Base-by-base conservation (phyloP, 1,140 invertebrate species). In the Drosophila pallidifrons region DNA sequence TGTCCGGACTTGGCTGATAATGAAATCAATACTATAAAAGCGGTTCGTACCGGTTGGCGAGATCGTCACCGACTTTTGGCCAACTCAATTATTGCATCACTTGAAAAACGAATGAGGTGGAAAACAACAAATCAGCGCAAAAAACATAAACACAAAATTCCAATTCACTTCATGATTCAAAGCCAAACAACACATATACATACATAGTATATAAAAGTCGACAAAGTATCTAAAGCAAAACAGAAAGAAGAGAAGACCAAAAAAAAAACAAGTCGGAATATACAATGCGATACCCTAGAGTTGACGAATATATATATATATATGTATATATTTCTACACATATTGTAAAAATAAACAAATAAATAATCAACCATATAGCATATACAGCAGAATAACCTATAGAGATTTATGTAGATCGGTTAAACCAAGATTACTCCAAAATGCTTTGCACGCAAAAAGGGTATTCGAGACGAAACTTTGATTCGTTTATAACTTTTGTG, bases 121-220 rank as follows among this genome's bases (percentile, higher is more conserved):
- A 30, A 54, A 63, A 51, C 35, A 70, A 58, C 60, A 60, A 65
- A 65, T 35, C 8, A 65, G 54, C 16, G 20, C 45, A 58, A 20
- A 64, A 52, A 68, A 71, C 45, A 75, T 61, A 71, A 58, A 46
- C 67, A 75, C 51, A 38, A 16, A 68, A 55, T 68, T 38, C 46
- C 20, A 38, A 66, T 66, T 72, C 45, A 25, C n/a, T 30, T 35
- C 16, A 43, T 49, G 38, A 52, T 67, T 59, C 25, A 52, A 67
- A 63, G 20, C 15, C 20, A 57, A 61, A 75, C 51, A 63, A 49
- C 57, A 60, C 16, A 69, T 43, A 41, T 61, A 60, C 16, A 69
- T 43, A 41, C 38, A 43, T 43, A 43, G 41, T 43, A 13, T 43
- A 43, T 13, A 43, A 38, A 38, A 38, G 20, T 38, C 7, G 35